Percentiles rank a stretch among this genome's conserved stretches.
These are phyloP conservation scores for Mesaphorura yosii DNA, from an alignment of 1,140 invertebrate species.

Conservation along the genomic window DNA sequence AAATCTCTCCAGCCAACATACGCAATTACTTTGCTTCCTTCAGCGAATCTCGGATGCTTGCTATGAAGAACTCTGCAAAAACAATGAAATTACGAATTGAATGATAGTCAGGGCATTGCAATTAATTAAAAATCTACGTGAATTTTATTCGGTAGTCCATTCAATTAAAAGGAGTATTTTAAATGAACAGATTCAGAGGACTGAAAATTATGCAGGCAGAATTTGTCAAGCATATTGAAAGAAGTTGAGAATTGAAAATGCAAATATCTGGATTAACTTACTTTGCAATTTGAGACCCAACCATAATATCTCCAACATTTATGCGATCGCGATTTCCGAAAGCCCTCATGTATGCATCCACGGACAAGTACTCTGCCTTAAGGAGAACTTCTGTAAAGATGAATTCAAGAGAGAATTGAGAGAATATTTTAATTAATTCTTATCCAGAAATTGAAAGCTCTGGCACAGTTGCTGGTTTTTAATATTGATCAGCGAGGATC, in stretches of 20 bases:
- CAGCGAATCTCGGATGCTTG: conserved; percentile 47
- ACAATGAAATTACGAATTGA: too few species aligned
- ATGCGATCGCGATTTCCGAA: conserved; percentile 13
- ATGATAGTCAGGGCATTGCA: too few species aligned
- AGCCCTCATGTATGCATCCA: conserved; percentile 55
- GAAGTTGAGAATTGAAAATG: too few species aligned
- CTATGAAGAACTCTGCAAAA: conserved; percentile 41
- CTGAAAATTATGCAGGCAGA: too few species aligned
- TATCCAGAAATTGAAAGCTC: not conserved
- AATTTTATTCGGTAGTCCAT: too few species aligned
- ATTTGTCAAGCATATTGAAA: too few species aligned
- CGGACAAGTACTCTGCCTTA: conserved; percentile 53
- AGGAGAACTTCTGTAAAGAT: conserved; percentile 48
- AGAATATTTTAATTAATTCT: not conserved
- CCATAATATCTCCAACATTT: conserved; percentile 17
- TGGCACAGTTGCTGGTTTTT: not conserved
- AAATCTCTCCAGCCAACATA: conserved; percentile 17
- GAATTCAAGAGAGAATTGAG: not conserved
- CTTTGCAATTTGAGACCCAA: conserved; percentile 30
- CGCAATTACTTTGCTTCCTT: conserved; percentile 40
- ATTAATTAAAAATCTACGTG: too few species aligned
- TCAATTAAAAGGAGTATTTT: too few species aligned
- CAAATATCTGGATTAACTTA: conserved; percentile 11
- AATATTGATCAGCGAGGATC: too few species aligned
- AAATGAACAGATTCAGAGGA: too few species aligned